Conservation (phyloP, 2,888 invertebrate genomes). For the Cremastinae sp. region DNA sequence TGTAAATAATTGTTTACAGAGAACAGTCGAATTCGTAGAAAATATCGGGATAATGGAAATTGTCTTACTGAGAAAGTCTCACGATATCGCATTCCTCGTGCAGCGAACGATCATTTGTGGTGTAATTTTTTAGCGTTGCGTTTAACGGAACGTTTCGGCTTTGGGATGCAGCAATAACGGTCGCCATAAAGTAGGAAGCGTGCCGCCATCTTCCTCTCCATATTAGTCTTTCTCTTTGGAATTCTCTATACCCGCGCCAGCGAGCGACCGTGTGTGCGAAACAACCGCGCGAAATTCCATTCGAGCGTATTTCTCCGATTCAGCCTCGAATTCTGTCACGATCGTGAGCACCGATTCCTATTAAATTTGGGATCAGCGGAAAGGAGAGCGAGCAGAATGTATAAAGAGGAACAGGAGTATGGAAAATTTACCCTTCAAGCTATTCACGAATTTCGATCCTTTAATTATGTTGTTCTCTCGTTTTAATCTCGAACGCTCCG, state of each 20-base stretch:
- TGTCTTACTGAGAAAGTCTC: slow-evolving; percentile 33
- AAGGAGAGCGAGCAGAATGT: slow-evolving; percentile 25
- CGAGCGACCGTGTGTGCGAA: not conserved
- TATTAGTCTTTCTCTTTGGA: slow-evolving; percentile 36
- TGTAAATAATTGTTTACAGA: slow-evolving; percentile 12
- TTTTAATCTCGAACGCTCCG: slow-evolving; percentile 46
- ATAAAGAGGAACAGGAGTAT: slow-evolving; percentile 2
- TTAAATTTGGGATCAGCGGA: slow-evolving; percentile 46
- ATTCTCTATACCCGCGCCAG: not conserved
- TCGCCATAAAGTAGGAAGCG: slow-evolving; percentile 45
- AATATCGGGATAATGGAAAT: slow-evolving; percentile 4
- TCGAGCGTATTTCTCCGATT: slow-evolving; percentile 28
- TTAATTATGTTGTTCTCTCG: slow-evolving; percentile 51
- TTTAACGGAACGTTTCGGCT: slow-evolving; percentile 38
- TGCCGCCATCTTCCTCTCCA: slow-evolving; percentile 14
- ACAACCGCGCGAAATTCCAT: slow-evolving; percentile 42
- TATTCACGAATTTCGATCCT: slow-evolving; percentile 24
- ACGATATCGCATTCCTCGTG: slow-evolving; percentile 24
- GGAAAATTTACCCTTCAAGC: slow-evolving; percentile 13
- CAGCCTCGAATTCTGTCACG: slow-evolving; percentile 29
- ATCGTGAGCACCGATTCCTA: slow-evolving; percentile 35
- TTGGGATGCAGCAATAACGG: slow-evolving; percentile 46
- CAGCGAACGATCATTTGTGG: not conserved
- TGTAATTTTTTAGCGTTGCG: slow-evolving; percentile 13
- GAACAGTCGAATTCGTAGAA: slow-evolving; percentile 7